These are phyloP conservation scores for Drosophila paramelanica DNA, from an alignment of 2,888 invertebrate species.

Conservation along the genomic window DNA sequence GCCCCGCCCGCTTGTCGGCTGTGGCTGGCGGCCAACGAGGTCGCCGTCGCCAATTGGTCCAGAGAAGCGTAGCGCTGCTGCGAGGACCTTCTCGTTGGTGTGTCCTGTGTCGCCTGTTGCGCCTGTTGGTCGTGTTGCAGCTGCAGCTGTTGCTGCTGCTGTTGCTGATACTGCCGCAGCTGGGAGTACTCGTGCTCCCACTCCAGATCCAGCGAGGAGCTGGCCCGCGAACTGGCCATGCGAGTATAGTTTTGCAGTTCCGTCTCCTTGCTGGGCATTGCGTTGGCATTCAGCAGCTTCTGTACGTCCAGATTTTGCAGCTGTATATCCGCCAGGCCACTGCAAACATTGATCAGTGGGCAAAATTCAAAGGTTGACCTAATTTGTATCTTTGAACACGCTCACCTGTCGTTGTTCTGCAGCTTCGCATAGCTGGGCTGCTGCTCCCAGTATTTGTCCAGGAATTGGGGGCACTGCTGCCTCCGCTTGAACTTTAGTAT, in stretches of 20 bases:
- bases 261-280: conserved; percentile 79
- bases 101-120: conserved; percentile 31
- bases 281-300: conserved; percentile 84
- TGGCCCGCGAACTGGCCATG: conserved; percentile 87
- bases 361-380: no score
- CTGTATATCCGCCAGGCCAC: conserved; percentile 86
- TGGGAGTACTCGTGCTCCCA: conserved; percentile 88
- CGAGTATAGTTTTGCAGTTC: conserved; percentile 66
- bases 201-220: conserved; percentile 88
- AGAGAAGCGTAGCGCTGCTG: conserved; percentile 62
- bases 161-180: conserved; percentile 60
- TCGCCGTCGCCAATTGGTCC: conserved; percentile 66
- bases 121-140: conserved; percentile 39
- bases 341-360: conserved; percentile 57
- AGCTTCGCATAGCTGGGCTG: conserved; percentile 83
- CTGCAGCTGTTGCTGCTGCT: conserved; percentile 47
- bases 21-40: conserved; percentile 49
- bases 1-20: conserved; percentile 32
- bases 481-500: conserved; percentile 65
- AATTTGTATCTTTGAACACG: not conserved
- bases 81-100: conserved; percentile 25
- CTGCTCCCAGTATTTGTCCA: conserved; percentile 83
- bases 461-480: conserved; percentile 77
- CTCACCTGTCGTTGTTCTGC: conserved; percentile 66
- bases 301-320: conserved; percentile 88